These are phyloP conservation scores for Dromaius novaehollandiae DNA, from an alignment of 2,113 vertebrate species.

Conservation along the genomic window DNA sequence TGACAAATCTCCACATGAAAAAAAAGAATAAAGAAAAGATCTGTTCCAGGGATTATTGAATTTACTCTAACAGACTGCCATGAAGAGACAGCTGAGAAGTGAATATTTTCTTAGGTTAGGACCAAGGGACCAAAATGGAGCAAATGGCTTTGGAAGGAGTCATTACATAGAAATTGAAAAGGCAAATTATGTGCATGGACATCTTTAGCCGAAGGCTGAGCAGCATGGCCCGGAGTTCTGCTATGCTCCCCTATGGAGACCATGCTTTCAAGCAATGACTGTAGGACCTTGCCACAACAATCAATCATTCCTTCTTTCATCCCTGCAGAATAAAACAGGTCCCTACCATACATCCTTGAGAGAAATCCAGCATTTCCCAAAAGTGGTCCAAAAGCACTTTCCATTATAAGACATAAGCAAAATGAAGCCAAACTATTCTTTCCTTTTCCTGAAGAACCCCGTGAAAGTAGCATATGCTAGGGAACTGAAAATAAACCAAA, in stretches of 20 bases:
- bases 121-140: background rate
- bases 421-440: background rate
- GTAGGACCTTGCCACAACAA: background rate
- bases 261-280: background rate
- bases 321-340: background rate
- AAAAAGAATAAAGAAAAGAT: background rate
- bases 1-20: background rate
- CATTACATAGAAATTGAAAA: background rate
- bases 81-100: background rate
- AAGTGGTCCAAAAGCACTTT: background rate
- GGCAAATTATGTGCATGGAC: background rate
- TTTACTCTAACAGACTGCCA: background rate
- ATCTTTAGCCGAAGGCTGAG: background rate
- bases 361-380: background rate
- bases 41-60: background rate
- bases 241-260: background rate
- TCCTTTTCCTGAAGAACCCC: background rate
- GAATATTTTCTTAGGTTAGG: background rate
- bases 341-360: background rate
- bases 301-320: background rate
- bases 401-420: background rate
- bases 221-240: background rate
- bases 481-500: conserved; percentile 41
- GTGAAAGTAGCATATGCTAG: background rate
- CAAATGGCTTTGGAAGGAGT: background rate